These are phyloP conservation scores for Ormyrus nitidulus DNA, from an alignment of 2,888 invertebrate species.

Conservation along the genomic window DNA sequence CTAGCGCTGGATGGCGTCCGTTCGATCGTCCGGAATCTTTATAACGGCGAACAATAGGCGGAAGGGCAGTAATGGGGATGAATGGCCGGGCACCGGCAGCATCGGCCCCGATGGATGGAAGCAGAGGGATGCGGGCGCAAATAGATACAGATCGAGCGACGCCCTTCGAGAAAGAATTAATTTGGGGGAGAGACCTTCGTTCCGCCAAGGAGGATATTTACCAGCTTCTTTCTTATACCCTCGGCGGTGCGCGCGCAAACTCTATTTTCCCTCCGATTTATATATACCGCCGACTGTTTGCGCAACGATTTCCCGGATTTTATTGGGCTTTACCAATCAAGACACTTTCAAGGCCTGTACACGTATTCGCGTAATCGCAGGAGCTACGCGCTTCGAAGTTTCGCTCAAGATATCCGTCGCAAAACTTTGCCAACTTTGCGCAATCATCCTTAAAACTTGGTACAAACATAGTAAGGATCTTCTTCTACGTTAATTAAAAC, in stretches of 20 bases:
- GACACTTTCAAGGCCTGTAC: not conserved
- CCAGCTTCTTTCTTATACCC: conserved; percentile 25
- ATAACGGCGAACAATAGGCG: conserved; percentile 48
- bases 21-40: conserved; percentile 52
- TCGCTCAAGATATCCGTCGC: too few relatives aligned
- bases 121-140: not conserved
- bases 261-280: conserved; percentile 12
- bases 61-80: conserved; percentile 51
- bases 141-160: conserved; percentile 37
- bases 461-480: not conserved
- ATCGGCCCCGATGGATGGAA: not conserved
- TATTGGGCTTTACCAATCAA: conserved; percentile 26
- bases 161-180: conserved; percentile 35
- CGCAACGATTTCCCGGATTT: conserved; percentile 39
- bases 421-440: not conserved
- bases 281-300: conserved; percentile 19
- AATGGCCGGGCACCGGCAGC: conserved; percentile 16
- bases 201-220: conserved; percentile 40
- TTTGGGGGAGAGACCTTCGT: conserved; percentile 45
- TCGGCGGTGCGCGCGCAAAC: too few relatives aligned
- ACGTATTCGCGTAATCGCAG: too few relatives aligned
- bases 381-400: too few relatives aligned
- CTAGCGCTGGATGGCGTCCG: conserved; percentile 6
- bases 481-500: too few relatives aligned
- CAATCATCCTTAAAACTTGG: not conserved